These are phyloP conservation scores for Oligia strigilis DNA, from an alignment of 2,888 invertebrate species.

Conservation along the genomic window DNA sequence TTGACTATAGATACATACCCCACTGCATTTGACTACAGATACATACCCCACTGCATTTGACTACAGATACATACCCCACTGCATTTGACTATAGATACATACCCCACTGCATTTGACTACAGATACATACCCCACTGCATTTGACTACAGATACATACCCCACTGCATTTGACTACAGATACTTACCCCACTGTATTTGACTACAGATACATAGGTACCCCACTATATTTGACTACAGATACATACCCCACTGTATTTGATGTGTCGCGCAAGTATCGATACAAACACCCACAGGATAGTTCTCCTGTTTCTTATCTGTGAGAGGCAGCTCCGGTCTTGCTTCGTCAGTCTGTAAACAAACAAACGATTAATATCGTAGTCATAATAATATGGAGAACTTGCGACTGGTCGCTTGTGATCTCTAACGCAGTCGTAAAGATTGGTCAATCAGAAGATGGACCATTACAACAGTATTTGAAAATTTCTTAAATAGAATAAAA, in stretches of 20 bases:
- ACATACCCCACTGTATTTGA: slow-evolving; percentile 89
- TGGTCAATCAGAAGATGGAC: neutral
- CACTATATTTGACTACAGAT: no score
- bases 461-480: neutral
- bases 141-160: slow-evolving; percentile 71
- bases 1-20: no score
- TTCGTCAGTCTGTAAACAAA: slow-evolving; percentile 90
- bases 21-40: neutral
- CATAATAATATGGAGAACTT: no score
- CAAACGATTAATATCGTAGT: no score
- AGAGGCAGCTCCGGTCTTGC: slow-evolving; percentile 96
- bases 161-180: neutral
- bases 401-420: no score
- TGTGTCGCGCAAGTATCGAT: slow-evolving; percentile 93
- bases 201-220: no score
- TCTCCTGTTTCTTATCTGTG: slow-evolving; percentile 93
- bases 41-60: no score
- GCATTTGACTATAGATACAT: no score
- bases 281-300: slow-evolving; percentile 95
- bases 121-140: slow-evolving; percentile 86
- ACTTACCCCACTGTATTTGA: no score
- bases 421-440: no score
- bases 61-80: no score
- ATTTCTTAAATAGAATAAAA: neutral
- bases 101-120: no score